Percentiles rank a stretch among this genome's conserved stretches.
Evolutionary conservation across 1,140 invertebrate species (phyloP).

Genomic region (Lordiphosa collinella): DNA sequence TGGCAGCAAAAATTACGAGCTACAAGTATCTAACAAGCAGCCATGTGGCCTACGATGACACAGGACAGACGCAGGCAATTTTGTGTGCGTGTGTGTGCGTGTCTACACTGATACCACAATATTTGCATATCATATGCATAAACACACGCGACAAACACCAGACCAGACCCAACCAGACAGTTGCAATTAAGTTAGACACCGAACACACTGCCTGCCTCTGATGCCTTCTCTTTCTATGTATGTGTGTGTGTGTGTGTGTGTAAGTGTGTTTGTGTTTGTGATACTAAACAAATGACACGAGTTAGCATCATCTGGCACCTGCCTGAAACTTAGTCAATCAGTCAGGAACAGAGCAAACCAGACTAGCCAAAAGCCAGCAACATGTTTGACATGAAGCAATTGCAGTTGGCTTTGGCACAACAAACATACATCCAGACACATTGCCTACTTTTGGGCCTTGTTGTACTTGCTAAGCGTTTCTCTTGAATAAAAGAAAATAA

Average conservation of each 20-base stretch:
- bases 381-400: slow-evolving; percentile 43
- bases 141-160: slow-evolving; percentile 62
- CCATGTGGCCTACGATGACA: slow-evolving; percentile 19
- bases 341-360: slow-evolving; percentile 25
- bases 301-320: slow-evolving; percentile 45
- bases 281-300: slow-evolving; percentile 42
- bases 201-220: neutral
- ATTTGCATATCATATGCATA: slow-evolving; percentile 78
- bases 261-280: slow-evolving; percentile 2
- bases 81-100: slow-evolving; percentile 20
- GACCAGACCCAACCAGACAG: slow-evolving; percentile 29
- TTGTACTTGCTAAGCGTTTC: neutral
- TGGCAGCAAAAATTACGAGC: slow-evolving; percentile 64
- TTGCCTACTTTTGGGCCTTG: slow-evolving; percentile 37
- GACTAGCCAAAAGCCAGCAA: neutral
- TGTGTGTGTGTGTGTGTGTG: neutral
- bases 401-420: slow-evolving; percentile 14
- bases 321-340: slow-evolving; percentile 52
- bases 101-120: slow-evolving; percentile 66
- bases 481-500: neutral
- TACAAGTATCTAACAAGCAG: slow-evolving; percentile 38
- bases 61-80: slow-evolving; percentile 16
- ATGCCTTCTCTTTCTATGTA: neutral
- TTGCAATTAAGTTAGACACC: slow-evolving; percentile 65
- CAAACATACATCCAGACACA: slow-evolving; percentile 5